A percentile compares a stretch with the other conserved stretches of the same genome.
Conservation (phyloP, 1,140 invertebrate genomes). For the Mactra quadrangularis region DNA sequence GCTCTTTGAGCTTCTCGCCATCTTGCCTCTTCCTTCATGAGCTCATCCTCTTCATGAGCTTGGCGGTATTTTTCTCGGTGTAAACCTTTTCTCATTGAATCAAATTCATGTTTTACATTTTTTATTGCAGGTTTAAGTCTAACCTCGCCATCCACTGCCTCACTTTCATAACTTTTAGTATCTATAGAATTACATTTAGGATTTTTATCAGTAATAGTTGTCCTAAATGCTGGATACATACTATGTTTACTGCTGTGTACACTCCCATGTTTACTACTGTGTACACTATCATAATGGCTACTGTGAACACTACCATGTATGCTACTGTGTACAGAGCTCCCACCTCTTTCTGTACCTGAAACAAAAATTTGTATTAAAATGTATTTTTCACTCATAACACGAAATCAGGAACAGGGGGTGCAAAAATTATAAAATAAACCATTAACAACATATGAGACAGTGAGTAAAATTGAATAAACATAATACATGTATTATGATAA, state of each 20-base stretch:
- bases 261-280: constrained; percentile 20
- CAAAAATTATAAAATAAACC: too few relatives aligned
- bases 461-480: too few relatives aligned
- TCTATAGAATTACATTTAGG: constrained; percentile 37
- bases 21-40: constrained; percentile 10
- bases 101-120: constrained; percentile 50
- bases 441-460: too few relatives aligned
- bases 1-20: constrained; percentile 26
- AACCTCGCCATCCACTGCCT: constrained; percentile 11
- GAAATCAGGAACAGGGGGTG: too few relatives aligned
- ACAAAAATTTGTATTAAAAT: not conserved
- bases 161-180: constrained; percentile 44
- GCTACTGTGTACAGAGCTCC: constrained; percentile 13
- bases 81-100: constrained; percentile 38
- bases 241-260: constrained; percentile 54
- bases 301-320: constrained; percentile 35
- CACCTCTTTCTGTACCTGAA: not conserved
- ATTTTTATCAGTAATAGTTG: constrained; percentile 34
- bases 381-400: too few relatives aligned
- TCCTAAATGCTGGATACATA: constrained; percentile 37
- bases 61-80: constrained; percentile 11
- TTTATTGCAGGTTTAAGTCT: constrained; percentile 28
- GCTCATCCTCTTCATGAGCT: constrained; percentile 2
- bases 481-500: too few relatives aligned
- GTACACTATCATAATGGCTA: constrained; percentile 35